These are phyloP conservation scores for Drosophila basisetae DNA, from an alignment of 2,888 invertebrate genomes.

Conservation along the genomic window DNA sequence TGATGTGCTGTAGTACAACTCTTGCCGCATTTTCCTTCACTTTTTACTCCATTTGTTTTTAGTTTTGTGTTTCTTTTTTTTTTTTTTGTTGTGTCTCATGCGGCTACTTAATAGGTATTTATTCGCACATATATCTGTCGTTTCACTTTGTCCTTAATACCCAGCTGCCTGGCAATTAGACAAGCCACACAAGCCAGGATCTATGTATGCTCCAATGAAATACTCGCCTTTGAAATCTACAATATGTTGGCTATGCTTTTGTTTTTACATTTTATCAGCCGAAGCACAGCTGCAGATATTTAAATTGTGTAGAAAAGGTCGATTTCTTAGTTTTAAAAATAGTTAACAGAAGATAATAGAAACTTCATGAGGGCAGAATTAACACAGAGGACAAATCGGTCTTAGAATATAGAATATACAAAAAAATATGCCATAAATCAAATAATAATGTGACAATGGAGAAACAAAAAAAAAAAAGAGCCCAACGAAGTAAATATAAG, in stretches of 20 bases:
- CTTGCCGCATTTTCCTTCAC: conserved; percentile 20
- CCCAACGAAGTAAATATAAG: background rate
- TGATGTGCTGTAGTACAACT: background rate
- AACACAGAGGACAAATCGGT: background rate
- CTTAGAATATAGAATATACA: background rate
- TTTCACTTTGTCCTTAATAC: conserved; percentile 14
- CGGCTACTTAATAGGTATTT: conserved; percentile 58
- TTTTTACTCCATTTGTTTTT: conserved; percentile 8
- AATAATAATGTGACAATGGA: background rate
- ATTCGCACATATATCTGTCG: conserved; percentile 28
- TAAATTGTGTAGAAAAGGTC: background rate
- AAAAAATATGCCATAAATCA: background rate
- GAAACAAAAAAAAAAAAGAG: too few relatives aligned
- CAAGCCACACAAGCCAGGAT: background rate
- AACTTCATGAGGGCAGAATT: background rate
- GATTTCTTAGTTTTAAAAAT: background rate
- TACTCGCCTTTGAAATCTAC: background rate
- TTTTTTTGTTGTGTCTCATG: conserved; percentile 26
- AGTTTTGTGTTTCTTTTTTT: conserved; percentile 19
- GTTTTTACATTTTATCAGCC: background rate
- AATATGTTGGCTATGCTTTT: background rate
- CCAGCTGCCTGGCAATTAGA: conserved; percentile 33
- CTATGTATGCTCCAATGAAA: background rate
- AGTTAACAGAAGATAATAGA: background rate
- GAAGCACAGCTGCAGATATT: background rate